These are phyloP conservation scores for Papilio gigon DNA, from an alignment of 2,888 invertebrate species.

Conservation along the genomic window DNA sequence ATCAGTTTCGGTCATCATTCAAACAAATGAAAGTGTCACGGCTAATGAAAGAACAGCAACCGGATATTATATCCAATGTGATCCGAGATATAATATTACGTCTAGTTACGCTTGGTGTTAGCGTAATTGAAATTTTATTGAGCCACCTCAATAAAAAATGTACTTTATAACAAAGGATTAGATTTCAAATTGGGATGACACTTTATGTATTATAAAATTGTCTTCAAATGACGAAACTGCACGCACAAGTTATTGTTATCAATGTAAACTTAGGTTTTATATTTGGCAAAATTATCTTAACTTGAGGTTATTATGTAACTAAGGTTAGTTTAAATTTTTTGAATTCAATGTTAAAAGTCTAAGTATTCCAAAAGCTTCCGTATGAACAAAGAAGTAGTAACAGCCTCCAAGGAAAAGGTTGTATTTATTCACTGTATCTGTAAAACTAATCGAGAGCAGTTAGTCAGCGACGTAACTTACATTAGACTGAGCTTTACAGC, in stretches of 20 bases:
- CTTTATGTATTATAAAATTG: too few relatives aligned
- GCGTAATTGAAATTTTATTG: conserved; percentile 40
- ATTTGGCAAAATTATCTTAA: not conserved
- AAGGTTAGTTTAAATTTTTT: not conserved
- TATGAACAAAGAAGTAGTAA: conserved; percentile 33
- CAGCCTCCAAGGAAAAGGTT: conserved; percentile 36
- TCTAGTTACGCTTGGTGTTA: conserved; percentile 36
- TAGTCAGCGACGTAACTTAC: conserved; percentile 44
- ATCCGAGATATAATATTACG: conserved; percentile 35
- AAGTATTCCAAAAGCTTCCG: conserved; percentile 22
- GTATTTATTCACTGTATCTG: conserved; percentile 39
- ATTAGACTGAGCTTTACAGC: conserved; percentile 47
- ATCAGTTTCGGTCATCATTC: conserved; percentile 44
- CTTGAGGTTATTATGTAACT: not conserved
- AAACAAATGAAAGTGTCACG: conserved; percentile 54
- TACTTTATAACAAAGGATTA: too few relatives aligned
- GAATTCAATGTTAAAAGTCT: conserved; percentile 7
- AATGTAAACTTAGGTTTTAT: too few relatives aligned
- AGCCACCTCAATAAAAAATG: too few relatives aligned
- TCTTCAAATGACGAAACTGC: not conserved
- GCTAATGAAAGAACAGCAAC: conserved; percentile 53
- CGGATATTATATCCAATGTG: conserved; percentile 51
- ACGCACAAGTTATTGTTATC: not conserved
- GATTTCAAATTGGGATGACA: too few relatives aligned
- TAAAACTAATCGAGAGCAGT: conserved; percentile 45